phyloP scores from a whole-genome alignment of 2,888 invertebrate genomes.

The Unio delphinus region DNA sequence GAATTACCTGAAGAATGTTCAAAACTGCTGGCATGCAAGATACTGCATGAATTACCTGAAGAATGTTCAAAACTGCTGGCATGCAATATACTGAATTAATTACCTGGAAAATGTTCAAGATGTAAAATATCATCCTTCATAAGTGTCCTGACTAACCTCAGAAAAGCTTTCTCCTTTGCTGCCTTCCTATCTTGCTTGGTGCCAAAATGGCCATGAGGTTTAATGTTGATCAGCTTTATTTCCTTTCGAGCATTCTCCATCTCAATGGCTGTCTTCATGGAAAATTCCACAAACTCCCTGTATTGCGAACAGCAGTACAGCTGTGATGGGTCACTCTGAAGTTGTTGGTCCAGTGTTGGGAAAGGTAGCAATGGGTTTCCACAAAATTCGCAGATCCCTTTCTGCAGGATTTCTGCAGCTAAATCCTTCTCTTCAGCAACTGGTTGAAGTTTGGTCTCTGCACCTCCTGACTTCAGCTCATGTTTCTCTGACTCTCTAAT shows the following conservation, averaged over 20 bases:
- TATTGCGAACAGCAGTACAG: slow-evolving; percentile 69
- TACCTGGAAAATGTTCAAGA: too few species aligned
- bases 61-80: too few species aligned
- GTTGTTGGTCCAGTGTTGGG: slow-evolving; percentile 66
- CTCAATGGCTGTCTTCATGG: slow-evolving; percentile 46
- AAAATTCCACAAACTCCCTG: slow-evolving; percentile 64
- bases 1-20: too few species aligned
- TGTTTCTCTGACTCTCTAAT: slow-evolving; percentile 57
- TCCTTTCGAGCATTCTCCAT: slow-evolving; percentile 50
- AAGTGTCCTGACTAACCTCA: slow-evolving; percentile 46
- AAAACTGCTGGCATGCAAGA: too few species aligned
- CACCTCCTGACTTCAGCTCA: slow-evolving; percentile 36
- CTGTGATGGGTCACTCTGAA: slow-evolving; percentile 54
- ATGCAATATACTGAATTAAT: too few species aligned
- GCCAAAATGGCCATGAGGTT: slow-evolving; percentile 65
- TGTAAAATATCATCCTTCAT: too few species aligned
- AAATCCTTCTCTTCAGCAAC: slow-evolving; percentile 27
- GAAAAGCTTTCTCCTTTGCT: slow-evolving; percentile 67
- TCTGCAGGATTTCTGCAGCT: slow-evolving; percentile 47
- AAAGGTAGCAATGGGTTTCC: slow-evolving; percentile 57
- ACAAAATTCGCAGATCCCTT: slow-evolving; percentile 68
- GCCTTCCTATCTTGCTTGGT: slow-evolving; percentile 62
- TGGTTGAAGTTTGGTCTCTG: slow-evolving; percentile 17
- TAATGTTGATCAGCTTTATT: slow-evolving; percentile 56
- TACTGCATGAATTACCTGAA: too few species aligned